These are phyloP conservation scores for Anabacerthia variegaticeps DNA, from an alignment of 2,797 vertebrate genomes.

Conservation along the genomic window DNA sequence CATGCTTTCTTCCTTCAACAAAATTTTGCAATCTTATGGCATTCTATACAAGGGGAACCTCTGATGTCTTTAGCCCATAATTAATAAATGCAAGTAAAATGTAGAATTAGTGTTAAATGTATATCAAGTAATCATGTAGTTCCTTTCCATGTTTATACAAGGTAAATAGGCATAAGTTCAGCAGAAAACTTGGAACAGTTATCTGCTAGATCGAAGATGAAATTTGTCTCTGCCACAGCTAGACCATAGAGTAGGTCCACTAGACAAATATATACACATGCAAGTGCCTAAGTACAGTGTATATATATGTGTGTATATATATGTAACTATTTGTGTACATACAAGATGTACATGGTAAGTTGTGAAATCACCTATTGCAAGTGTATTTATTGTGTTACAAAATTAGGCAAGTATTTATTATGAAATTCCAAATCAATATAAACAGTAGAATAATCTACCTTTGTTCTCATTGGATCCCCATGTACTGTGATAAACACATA, in stretches of 20 bases:
- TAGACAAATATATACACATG: background rate
- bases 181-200: background rate
- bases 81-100: slow-evolving; percentile 62
- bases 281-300: background rate
- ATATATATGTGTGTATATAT: background rate
- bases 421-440: background rate
- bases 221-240: background rate
- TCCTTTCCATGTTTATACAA: slow-evolving; percentile 28
- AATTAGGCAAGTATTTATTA: background rate
- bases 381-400: background rate
- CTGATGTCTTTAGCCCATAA: background rate
- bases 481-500: background rate
- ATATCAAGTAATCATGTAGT: slow-evolving; percentile 30
- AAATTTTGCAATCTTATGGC: background rate
- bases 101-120: slow-evolving; percentile 50
- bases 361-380: background rate
- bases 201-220: background rate
- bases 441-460: background rate
- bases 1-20: background rate
- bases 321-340: background rate
- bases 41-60: background rate
- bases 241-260: background rate
- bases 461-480: background rate
- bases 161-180: slow-evolving; percentile 53
- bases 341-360: background rate